Conservation (phyloP, 2,888 invertebrate species). For the Epinotia bilunana region DNA sequence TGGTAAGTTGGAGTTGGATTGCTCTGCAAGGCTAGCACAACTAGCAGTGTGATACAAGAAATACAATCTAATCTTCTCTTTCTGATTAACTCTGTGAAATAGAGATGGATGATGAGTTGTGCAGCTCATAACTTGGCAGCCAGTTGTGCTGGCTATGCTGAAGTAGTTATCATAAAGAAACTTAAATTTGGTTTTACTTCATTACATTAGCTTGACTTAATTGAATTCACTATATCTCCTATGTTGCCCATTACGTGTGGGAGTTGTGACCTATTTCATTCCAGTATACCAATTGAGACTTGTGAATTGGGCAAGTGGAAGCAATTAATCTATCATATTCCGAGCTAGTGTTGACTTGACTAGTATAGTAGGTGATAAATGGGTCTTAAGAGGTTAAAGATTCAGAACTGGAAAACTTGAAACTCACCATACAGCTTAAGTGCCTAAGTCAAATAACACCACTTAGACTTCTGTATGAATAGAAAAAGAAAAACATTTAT, state of each 20-base stretch:
- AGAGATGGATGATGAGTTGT: background rate
- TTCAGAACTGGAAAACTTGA: too few species aligned
- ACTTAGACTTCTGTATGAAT: too few species aligned
- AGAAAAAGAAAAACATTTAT: too few species aligned
- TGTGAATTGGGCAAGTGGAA: conserved; percentile 30
- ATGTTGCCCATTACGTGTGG: background rate
- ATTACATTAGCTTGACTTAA: background rate
- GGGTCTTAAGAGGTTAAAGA: background rate
- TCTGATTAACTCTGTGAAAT: background rate
- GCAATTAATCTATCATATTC: conserved; percentile 32
- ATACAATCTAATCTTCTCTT: too few species aligned
- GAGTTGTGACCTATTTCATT: conserved; percentile 17
- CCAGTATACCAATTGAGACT: conserved; percentile 16
- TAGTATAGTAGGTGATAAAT: background rate
- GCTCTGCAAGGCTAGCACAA: background rate
- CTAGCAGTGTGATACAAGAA: too few species aligned
- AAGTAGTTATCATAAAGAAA: background rate
- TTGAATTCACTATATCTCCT: background rate
- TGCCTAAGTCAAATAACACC: too few species aligned
- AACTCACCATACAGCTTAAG: too few species aligned
- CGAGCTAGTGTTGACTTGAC: background rate
- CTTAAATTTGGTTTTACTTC: background rate
- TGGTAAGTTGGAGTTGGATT: conserved; percentile 88
- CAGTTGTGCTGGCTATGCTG: background rate
- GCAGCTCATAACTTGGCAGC: background rate